Percentiles rank a stretch among this genome's conserved stretches.
Conservation (phyloP, 2,888 invertebrate species). For the Tethea ocularis region DNA sequence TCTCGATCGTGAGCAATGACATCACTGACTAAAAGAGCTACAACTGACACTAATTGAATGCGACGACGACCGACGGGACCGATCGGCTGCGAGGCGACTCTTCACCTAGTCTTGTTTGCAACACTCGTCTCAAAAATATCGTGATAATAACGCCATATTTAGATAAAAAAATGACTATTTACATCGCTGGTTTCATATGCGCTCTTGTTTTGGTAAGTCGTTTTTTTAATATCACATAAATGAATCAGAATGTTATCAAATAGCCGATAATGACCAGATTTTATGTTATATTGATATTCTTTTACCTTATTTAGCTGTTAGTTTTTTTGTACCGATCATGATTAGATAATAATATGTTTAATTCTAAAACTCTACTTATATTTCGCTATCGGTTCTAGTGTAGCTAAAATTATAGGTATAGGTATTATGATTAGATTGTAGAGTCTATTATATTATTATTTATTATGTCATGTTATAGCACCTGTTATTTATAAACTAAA, state of each 20-base stretch:
- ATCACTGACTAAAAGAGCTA: slow-evolving; percentile 68
- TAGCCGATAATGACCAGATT: too few relatives aligned
- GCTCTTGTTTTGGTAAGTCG: slow-evolving; percentile 72
- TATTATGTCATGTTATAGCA: not conserved
- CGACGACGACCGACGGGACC: slow-evolving; percentile 42
- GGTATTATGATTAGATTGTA: too few relatives aligned
- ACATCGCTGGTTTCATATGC: slow-evolving; percentile 66
- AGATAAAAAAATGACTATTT: slow-evolving; percentile 57
- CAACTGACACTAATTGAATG: slow-evolving; percentile 72
- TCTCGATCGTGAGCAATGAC: slow-evolving; percentile 65
- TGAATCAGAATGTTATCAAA: too few relatives aligned
- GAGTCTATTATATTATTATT: too few relatives aligned
- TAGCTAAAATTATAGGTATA: too few relatives aligned
- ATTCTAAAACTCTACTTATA: too few relatives aligned
- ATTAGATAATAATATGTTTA: too few relatives aligned
- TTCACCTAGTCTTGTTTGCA: slow-evolving; percentile 61
- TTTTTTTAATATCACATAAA: slow-evolving; percentile 9
- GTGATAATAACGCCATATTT: slow-evolving; percentile 32
- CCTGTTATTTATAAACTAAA: not conserved
- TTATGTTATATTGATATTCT: too few relatives aligned
- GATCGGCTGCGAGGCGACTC: slow-evolving; percentile 50
- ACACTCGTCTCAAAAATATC: slow-evolving; percentile 53
- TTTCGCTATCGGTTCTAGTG: too few relatives aligned
- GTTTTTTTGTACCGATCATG: too few relatives aligned
- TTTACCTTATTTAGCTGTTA: too few relatives aligned